phyloP scores from a whole-genome alignment of 2,797 vertebrate genomes.

The Alfaro cultratus region DNA sequence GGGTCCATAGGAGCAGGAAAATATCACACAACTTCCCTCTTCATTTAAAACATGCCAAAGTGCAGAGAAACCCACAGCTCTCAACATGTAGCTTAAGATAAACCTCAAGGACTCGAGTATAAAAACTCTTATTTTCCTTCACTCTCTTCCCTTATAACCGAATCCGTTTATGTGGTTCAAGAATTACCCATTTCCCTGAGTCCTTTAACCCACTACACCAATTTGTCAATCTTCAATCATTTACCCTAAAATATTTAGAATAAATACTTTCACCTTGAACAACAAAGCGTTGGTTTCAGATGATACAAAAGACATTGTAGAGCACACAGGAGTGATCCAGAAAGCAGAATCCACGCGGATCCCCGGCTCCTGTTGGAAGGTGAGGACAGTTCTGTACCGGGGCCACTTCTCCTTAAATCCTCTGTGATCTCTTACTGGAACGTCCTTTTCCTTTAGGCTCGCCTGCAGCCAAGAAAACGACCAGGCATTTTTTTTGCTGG shows the following conservation, averaged over 20 bases:
- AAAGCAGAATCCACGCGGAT: background rate
- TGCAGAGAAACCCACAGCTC: background rate
- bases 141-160: background rate
- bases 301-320: background rate
- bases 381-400: background rate
- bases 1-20: background rate
- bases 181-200: background rate
- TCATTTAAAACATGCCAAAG: background rate
- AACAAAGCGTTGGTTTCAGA: background rate
- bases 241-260: background rate
- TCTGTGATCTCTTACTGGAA: background rate
- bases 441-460: background rate
- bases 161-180: background rate
- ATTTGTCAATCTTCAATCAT: background rate
- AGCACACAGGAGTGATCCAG: background rate
- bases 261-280: background rate
- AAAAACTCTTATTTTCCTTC: background rate
- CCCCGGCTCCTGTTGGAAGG: background rate
- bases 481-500: background rate
- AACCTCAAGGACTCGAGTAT: background rate
- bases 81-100: background rate
- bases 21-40: background rate
- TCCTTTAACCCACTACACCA: background rate
- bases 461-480: background rate
- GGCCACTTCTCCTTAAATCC: background rate